Evolutionary conservation across 2,113 vertebrate genomes (phyloP).

Genomic region (Triplophysa siluroides): DNA sequence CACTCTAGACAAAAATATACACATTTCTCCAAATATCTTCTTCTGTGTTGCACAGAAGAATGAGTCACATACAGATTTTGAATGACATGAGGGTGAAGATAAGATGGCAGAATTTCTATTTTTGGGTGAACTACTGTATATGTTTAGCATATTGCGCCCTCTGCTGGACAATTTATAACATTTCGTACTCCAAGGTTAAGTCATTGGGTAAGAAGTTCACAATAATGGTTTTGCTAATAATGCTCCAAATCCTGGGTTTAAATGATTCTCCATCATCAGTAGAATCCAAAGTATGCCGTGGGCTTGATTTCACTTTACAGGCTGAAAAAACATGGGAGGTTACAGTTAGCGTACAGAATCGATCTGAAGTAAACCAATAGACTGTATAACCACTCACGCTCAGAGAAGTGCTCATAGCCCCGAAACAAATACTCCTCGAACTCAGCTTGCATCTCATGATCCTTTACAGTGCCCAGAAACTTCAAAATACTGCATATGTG

Average conservation of each 20-base stretch:
- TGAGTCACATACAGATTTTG: too few relatives aligned
- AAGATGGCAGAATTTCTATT: too few relatives aligned
- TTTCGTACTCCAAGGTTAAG: constrained; percentile 22
- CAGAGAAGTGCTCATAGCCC: neutral
- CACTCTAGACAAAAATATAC: too few relatives aligned
- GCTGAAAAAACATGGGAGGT: neutral
- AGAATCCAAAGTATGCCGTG: neutral
- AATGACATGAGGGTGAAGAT: too few relatives aligned
- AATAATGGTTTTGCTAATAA: neutral
- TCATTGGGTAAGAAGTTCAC: constrained; percentile 6
- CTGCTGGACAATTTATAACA: neutral
- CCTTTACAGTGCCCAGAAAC: too few relatives aligned
- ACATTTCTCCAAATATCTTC: too few relatives aligned
- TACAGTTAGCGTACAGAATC: neutral
- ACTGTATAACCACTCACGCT: neutral
- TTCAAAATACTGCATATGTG: too few relatives aligned
- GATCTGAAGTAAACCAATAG: neutral
- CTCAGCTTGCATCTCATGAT: neutral
- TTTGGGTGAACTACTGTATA: too few relatives aligned
- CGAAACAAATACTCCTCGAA: constrained; percentile 10
- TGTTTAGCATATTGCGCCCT: neutral
- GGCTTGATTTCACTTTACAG: neutral
- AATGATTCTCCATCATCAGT: neutral
- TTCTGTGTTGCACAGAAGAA: too few relatives aligned
- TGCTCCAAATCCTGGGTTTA: neutral